A percentile compares a stretch with the other conserved stretches of the same genome.
phyloP scores from a whole-genome alignment of 2,797 vertebrate species.

The Chloroceryle amazona region DNA sequence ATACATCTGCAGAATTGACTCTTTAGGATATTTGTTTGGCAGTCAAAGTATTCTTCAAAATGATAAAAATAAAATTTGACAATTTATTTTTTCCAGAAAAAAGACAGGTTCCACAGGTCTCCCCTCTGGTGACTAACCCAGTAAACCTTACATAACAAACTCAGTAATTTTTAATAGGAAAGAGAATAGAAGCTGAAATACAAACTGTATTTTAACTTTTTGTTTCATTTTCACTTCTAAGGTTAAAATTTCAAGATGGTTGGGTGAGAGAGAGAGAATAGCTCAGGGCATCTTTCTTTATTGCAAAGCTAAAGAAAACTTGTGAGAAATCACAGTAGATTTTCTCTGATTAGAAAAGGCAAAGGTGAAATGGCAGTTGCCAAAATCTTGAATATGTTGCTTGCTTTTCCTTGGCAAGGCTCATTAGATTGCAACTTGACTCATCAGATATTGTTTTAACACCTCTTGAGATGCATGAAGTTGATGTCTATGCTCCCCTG shows the following conservation, averaged over 20 bases:
- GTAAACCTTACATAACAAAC: neutral
- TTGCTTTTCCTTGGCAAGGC: neutral
- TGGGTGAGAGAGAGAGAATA: neutral
- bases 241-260: neutral
- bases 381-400: neutral
- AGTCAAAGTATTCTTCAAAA: neutral
- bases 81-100: neutral
- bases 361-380: neutral
- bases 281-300: neutral
- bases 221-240: neutral
- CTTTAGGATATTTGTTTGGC: neutral
- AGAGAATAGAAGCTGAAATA: neutral
- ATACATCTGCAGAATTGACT: neutral
- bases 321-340: neutral
- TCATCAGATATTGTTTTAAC: conserved; percentile 43
- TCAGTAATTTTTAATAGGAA: neutral
- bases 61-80: neutral
- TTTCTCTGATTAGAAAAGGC: neutral
- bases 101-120: neutral
- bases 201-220: neutral
- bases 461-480: conserved; percentile 9
- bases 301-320: neutral
- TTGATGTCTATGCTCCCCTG: neutral
- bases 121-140: neutral
- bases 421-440: conserved; percentile 35